phyloP scores from a whole-genome alignment of 2,888 invertebrate species.

The Amphipyra tragopoginis region DNA sequence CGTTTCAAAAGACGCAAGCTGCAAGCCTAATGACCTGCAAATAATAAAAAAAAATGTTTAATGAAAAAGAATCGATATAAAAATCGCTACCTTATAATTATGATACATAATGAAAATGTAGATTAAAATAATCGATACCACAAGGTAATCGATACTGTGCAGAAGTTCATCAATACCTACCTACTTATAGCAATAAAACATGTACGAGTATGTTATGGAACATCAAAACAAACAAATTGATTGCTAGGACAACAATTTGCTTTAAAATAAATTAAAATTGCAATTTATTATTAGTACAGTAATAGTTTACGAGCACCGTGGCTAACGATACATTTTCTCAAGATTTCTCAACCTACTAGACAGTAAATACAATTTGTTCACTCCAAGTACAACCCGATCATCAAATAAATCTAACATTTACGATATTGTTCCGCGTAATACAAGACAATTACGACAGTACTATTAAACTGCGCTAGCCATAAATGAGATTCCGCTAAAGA shows the following conservation, averaged over 20 bases:
- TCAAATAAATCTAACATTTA: slow-evolving; percentile 19
- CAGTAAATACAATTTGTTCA: slow-evolving; percentile 3
- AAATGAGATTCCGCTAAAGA: slow-evolving; percentile 79
- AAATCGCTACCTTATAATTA: too few species aligned
- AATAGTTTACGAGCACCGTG: slow-evolving; percentile 13
- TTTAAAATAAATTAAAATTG: neutral
- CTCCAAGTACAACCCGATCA: neutral
- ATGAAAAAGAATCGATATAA: neutral
- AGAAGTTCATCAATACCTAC: too few species aligned
- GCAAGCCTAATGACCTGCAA: slow-evolving; percentile 93
- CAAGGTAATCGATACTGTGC: too few species aligned
- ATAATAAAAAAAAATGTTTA: neutral
- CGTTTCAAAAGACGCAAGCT: slow-evolving; percentile 95
- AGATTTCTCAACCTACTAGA: neutral
- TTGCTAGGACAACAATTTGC: too few species aligned
- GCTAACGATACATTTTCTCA: neutral
- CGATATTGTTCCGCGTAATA: slow-evolving; percentile 26
- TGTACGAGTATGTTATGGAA: too few species aligned
- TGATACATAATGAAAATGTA: too few species aligned
- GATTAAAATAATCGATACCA: too few species aligned
- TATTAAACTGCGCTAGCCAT: slow-evolving; percentile 65
- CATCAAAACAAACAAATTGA: too few species aligned
- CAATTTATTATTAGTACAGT: slow-evolving; percentile 7
- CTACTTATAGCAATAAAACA: too few species aligned
- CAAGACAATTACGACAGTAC: slow-evolving; percentile 42